phyloP scores from a whole-genome alignment of 2,797 vertebrate genomes.

The Eospalax fontanierii region DNA sequence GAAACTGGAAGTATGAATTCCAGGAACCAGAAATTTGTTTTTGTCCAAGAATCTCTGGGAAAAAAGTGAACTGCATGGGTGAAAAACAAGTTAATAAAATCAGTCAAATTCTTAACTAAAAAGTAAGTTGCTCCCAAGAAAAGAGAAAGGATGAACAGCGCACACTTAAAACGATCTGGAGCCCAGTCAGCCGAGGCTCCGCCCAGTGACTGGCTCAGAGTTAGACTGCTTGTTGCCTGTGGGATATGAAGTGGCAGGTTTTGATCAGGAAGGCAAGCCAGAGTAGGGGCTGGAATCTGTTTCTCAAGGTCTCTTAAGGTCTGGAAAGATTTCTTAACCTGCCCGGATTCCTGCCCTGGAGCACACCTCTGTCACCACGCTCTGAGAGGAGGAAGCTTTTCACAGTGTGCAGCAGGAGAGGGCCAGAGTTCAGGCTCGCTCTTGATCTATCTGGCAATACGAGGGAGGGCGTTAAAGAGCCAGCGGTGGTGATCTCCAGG shows the following conservation, averaged over 20 bases:
- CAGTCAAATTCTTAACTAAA: constrained; percentile 59
- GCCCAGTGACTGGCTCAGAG: accelerated
- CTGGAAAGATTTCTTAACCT: constrained; percentile 59
- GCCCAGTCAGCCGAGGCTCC: neutral
- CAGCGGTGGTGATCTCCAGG: neutral
- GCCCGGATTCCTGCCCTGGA: neutral
- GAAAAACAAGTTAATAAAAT: constrained; percentile 56
- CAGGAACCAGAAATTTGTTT: constrained; percentile 12
- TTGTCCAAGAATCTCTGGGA: constrained; percentile 63
- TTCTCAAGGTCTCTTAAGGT: neutral
- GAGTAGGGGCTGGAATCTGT: neutral
- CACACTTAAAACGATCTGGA: neutral
- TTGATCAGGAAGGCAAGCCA: neutral
- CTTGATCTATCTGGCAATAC: neutral
- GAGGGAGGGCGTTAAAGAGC: neutral
- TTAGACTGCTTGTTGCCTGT: neutral
- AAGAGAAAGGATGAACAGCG: neutral
- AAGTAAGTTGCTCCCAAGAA: constrained; percentile 57
- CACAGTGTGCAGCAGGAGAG: neutral
- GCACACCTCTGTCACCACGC: neutral
- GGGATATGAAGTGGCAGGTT: neutral
- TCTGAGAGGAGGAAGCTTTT: neutral
- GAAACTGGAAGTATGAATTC: neutral
- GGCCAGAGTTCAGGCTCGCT: neutral
- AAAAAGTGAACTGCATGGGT: constrained; percentile 32